These are phyloP conservation scores for Hippocampus kuda DNA, from an alignment of 2,797 vertebrate species.

Conservation along the genomic window DNA sequence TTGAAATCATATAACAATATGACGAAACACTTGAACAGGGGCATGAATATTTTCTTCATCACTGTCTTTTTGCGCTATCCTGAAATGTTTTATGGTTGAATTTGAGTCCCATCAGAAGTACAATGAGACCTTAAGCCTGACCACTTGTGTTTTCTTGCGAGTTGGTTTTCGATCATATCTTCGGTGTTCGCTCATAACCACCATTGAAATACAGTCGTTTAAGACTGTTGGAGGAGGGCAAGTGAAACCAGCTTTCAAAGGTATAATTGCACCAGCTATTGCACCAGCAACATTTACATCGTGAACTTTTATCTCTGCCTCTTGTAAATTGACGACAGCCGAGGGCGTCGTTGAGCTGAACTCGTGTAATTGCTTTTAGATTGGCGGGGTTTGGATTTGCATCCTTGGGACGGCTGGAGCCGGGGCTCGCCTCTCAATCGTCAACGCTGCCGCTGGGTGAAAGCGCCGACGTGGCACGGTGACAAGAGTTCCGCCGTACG, in stretches of 20 bases:
- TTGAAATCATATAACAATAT: neutral
- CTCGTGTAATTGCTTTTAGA: conserved; percentile 61
- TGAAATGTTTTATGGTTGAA: neutral
- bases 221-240: neutral
- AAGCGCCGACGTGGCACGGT: conserved; percentile 42
- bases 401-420: conserved; percentile 45
- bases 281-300: neutral
- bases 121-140: neutral
- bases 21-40: neutral
- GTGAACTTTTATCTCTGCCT: neutral
- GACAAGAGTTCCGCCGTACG: conserved; percentile 48
- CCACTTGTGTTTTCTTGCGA: neutral
- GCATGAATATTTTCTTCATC: neutral
- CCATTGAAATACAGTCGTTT: neutral
- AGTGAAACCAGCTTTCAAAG: neutral
- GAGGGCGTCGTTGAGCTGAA: conserved; percentile 48
- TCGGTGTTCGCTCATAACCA: neutral
- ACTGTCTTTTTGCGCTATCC: neutral
- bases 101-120: neutral
- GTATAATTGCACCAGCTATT: neutral
- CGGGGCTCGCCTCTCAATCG: conserved; percentile 48
- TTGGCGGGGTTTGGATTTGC: conserved; percentile 50
- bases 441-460: conserved; percentile 30
- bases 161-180: neutral
- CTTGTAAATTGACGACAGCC: conserved; percentile 21